Base-by-base conservation (phyloP, 2,113 vertebrate species). In the Tursiops truncatus region DNA sequence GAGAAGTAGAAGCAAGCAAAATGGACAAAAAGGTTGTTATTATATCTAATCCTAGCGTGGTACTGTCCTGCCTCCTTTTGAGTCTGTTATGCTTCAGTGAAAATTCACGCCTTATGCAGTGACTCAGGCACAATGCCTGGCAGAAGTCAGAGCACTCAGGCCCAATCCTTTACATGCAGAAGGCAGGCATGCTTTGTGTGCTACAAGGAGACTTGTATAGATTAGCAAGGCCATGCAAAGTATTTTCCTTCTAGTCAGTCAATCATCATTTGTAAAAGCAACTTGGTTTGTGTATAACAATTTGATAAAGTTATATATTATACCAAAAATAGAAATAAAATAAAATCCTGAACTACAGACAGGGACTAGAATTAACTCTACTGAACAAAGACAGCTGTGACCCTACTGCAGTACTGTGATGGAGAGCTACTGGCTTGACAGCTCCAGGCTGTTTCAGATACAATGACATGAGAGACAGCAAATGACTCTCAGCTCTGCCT, bases 271-370 rank as follows among this genome's bases (percentile, higher is more conserved):
- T 98, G 97, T 97, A 97, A 98, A 97, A 91, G 97, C 74, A 98
- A 95, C 79, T 97, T 93, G 83, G 89, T 96, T 76, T 97, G 92
- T 97, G 91, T 95, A 96, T 97, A 98, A 97, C 95, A 98, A 93
- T 84, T 97, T 98, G 95, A 97, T 96, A 98, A 98, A 98, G 96
- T 98, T 98, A 97, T 93, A 90, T 90, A 82, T 98, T 98, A 98
- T 92, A 97, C 95, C 5, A 28, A 23, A 76, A 60, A 76, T 33
- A 13, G 20, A 15, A 80, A 86, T 58, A 81, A 73, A 80, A 36
- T n/a, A 31, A 88, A 98, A 63, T 56, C 88, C 82, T 89, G 91
- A 97, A 89, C 83, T 79, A 92, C 84, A 95, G 92, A 97, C 80
- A 98, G 95, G 98, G 93, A 70, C 80, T 97, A 85, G 97, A 98